phyloP scores from a whole-genome alignment of 64 coral and sea anemone genomes.

The Pocillopora verrucosa region DNA sequence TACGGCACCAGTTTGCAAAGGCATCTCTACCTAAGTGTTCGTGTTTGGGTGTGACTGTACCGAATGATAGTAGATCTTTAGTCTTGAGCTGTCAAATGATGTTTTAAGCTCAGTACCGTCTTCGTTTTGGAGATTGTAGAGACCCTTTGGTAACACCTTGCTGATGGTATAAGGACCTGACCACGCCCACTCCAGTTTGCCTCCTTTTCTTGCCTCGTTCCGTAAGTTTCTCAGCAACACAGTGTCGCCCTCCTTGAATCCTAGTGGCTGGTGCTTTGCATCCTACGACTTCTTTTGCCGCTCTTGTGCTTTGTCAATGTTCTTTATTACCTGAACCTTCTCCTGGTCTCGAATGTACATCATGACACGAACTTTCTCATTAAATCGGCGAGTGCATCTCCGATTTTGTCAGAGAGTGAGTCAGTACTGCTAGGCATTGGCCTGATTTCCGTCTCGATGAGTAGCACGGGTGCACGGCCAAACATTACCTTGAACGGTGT shows the following conservation, averaged over 20 bases:
- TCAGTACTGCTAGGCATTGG: too few species aligned
- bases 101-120: slow-evolving; percentile 48
- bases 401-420: too few species aligned
- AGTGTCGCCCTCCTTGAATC: slow-evolving; percentile 42
- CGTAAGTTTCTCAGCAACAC: slow-evolving; percentile 34
- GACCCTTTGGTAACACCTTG: slow-evolving; percentile 46
- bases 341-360: slow-evolving; percentile 39
- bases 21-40: slow-evolving; percentile 3
- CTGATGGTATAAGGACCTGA: slow-evolving; percentile 58
- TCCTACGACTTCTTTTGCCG: slow-evolving; percentile 54
- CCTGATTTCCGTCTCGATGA: too few species aligned
- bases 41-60: neutral
- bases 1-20: neutral
- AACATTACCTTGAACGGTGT: too few species aligned
- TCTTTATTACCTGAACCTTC: slow-evolving; percentile 46
- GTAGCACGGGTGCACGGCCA: too few species aligned
- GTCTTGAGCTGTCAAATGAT: slow-evolving; percentile 43
- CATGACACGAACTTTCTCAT: slow-evolving; percentile 57
- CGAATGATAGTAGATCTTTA: slow-evolving; percentile 31
- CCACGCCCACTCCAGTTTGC: slow-evolving; percentile 40
- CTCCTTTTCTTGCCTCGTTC: too few species aligned
- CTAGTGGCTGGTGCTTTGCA: slow-evolving; percentile 25
- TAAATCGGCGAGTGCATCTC: neutral
- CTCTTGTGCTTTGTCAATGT: slow-evolving; percentile 59
- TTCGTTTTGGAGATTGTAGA: slow-evolving; percentile 48